These are phyloP conservation scores for Syndactyla subalaris DNA, from an alignment of 2,797 vertebrate genomes.

Conservation along the genomic window DNA sequence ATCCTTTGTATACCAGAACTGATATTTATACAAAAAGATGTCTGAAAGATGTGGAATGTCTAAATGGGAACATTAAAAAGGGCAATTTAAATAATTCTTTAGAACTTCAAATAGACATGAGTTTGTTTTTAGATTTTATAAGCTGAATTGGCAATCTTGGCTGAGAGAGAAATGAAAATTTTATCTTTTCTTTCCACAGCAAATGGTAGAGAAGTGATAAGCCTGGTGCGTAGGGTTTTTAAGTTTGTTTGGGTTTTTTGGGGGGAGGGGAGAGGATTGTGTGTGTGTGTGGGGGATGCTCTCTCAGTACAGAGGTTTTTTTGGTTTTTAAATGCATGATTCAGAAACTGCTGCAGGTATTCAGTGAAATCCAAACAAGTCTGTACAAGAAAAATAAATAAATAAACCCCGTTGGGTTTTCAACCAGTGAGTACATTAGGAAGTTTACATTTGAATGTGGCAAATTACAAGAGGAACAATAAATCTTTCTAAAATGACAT, in stretches of 20 bases:
- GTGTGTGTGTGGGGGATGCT: rapidly evolving
- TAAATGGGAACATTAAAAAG: background rate
- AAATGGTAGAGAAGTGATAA: conserved; percentile 30
- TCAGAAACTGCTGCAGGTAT: background rate
- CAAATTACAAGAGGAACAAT: background rate
- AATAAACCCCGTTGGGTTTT: background rate
- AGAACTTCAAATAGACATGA: background rate
- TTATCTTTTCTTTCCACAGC: conserved; percentile 8
- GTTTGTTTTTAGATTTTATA: background rate
- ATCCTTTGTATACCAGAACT: background rate
- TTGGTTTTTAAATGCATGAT: background rate
- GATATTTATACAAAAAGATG: background rate
- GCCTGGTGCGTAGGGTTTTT: background rate
- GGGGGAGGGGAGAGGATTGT: background rate
- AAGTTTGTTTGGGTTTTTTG: background rate
- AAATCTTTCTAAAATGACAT: background rate
- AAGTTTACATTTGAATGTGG: background rate
- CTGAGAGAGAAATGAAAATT: background rate
- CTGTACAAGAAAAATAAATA: background rate
- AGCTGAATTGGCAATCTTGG: background rate
- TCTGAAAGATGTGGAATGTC: background rate
- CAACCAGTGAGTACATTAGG: background rate
- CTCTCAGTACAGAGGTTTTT: background rate
- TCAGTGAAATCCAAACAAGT: background rate
- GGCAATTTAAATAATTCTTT: background rate